Evolutionary conservation across 2,113 vertebrate genomes (phyloP).

Genomic region (Solenodon paradoxus): DNA sequence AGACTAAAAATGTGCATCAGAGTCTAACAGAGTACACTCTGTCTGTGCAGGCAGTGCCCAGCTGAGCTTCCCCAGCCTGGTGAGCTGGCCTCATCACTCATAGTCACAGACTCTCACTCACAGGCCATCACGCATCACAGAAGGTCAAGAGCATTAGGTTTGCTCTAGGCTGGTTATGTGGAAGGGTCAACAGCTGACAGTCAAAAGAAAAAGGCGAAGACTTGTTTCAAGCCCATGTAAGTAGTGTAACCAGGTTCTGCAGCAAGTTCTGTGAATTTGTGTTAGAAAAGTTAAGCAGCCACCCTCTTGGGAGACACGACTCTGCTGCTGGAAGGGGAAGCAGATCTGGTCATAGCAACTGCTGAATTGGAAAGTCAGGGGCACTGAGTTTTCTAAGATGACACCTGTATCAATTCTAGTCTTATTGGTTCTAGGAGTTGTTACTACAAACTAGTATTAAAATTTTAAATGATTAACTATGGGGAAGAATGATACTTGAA

Average conservation of each 20-base stretch:
- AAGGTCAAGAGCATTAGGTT: slow-evolving; percentile 28
- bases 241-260: not conserved
- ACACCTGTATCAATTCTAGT: not conserved
- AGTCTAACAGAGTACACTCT: slow-evolving; percentile 46
- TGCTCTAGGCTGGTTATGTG: not conserved
- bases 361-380: not conserved
- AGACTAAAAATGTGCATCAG: not conserved
- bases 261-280: not conserved
- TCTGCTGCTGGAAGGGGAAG: not conserved
- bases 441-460: not conserved
- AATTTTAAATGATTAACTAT: not conserved
- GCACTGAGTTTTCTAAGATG: not conserved
- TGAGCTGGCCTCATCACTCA: not conserved
- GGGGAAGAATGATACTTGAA: not conserved
- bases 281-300: not conserved
- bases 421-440: not conserved
- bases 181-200: not conserved
- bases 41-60: not conserved
- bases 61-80: not conserved
- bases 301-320: not conserved
- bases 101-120: not conserved
- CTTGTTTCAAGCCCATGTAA: not conserved
- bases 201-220: not conserved
- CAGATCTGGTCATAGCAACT: not conserved
- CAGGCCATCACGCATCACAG: not conserved